A percentile compares a stretch with the other conserved stretches of the same genome.
phyloP scores from a whole-genome alignment of 2,888 invertebrate species.

The Choreutis nemorana region DNA sequence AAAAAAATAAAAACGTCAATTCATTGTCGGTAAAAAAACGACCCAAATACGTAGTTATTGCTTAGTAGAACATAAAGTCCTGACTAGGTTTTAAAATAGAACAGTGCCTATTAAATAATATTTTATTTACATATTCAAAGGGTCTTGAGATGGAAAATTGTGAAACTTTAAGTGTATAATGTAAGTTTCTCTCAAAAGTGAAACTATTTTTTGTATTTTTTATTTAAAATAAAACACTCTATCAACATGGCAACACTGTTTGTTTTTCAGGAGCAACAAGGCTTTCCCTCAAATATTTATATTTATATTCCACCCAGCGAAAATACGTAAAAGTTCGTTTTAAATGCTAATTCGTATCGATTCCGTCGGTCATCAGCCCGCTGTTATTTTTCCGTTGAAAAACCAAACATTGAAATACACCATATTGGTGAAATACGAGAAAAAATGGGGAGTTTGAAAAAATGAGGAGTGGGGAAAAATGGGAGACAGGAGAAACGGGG shows the following conservation, averaged over 20 bases:
- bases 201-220: slow-evolving; percentile 2
- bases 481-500: neutral
- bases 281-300: too few relatives aligned
- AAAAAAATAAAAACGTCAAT: too few relatives aligned
- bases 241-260: neutral
- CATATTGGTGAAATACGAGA: slow-evolving; percentile 3
- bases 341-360: slow-evolving; percentile 10
- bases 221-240: slow-evolving; percentile 2
- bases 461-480: neutral
- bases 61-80: too few relatives aligned
- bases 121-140: too few relatives aligned
- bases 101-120: too few relatives aligned
- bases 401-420: slow-evolving; percentile 8
- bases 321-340: slow-evolving; percentile 9
- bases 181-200: slow-evolving; percentile 3
- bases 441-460: slow-evolving; percentile 6
- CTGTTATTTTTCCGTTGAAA: slow-evolving; percentile 1
- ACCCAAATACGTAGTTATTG: too few relatives aligned
- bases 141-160: too few relatives aligned
- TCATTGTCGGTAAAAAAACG: too few relatives aligned
- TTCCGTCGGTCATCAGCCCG: neutral
- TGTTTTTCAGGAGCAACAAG: neutral
- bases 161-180: slow-evolving; percentile 3
- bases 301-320: slow-evolving; percentile 3
- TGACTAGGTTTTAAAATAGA: too few relatives aligned